Evolutionary conservation across 2,888 invertebrate genomes (phyloP), one percentile per base, ranked within the genome.

Genomic region (Phlogophora meticulosa): DNA sequence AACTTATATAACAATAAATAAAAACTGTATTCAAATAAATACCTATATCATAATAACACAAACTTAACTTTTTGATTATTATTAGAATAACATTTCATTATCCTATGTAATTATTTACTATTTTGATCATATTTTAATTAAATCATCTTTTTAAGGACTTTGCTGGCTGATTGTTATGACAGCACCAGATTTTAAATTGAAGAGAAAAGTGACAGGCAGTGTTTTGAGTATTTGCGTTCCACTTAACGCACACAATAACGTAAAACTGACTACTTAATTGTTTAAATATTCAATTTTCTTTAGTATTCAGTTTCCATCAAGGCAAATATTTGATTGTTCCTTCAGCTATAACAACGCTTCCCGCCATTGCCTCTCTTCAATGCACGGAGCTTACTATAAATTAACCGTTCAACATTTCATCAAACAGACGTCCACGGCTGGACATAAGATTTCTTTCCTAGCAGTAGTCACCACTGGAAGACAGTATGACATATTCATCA

Each of bases 1-100:
- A 64, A 69, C 60, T 77, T 83, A 73, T 63, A 71, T 81, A 76
- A 81, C 51, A 65, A 61, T 61, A 43, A 72, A 68, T 40, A 46
- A 53, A 72, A 65, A 45, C 38, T 20, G 15, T 17, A 28, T 43
- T 28, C 34, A 36, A 32, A 13, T 40, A 45, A 72, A 46, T 36
- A n/a, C n/a, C n/a, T n/a, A 43, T 4, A 63, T 34, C 34, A n/a
- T 17, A 38, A 7, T 53, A 64, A 20, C 36, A 56, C 34, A 45
- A 58, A 51, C n/a, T 40, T 10, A 24, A 34, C n/a, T 38, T 52
- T n/a, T 24, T 45, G 7, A 20, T 52, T 43, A n/a, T 57, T 22
- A 36, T 48, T 20, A 38, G 1, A 32, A 9, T n/a, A 43, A 36
- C 1, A 15, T n/a, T 43, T 60, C 66, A 76, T 76, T 49, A 49